Evolutionary conservation across 2,113 vertebrate genomes (phyloP).

Genomic region (Rhynchomys soricoides): DNA sequence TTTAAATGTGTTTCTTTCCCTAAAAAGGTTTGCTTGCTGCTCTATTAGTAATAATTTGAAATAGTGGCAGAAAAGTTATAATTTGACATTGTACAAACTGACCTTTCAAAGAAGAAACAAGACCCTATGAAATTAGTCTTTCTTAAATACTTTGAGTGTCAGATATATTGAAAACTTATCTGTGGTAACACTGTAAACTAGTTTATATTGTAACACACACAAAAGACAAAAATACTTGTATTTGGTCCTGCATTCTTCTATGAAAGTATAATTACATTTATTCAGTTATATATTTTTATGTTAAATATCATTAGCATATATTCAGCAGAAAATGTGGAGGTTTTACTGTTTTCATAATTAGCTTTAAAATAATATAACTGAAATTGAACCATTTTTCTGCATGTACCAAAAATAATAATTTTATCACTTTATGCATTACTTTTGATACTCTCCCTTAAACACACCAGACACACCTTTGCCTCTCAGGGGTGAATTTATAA

Average conservation of each 20-base stretch:
- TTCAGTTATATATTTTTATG: constrained; percentile 36
- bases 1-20: constrained; percentile 76
- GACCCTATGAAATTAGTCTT: constrained; percentile 8
- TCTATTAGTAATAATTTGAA: constrained; percentile 81
- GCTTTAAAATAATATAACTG: constrained; percentile 16
- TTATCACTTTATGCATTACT: neutral
- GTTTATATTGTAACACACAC: constrained; percentile 50
- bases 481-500: constrained; percentile 58
- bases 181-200: constrained; percentile 60
- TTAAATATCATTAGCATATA: constrained; percentile 36
- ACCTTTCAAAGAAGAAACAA: constrained; percentile 71
- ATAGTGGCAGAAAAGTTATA: constrained; percentile 75
- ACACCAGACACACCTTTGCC: neutral
- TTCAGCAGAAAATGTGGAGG: constrained; percentile 12
- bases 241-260: constrained; percentile 45
- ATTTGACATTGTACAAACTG: constrained; percentile 76
- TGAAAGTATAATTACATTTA: constrained; percentile 44
- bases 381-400: neutral
- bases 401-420: constrained; percentile 43
- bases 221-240: constrained; percentile 1
- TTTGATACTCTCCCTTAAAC: constrained; percentile 37
- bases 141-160: constrained; percentile 72
- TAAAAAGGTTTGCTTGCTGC: constrained; percentile 74
- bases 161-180: constrained; percentile 53
- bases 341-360: constrained; percentile 44